Conservation (phyloP, 2,113 vertebrate genomes). For the Macaca nemestrina region DNA sequence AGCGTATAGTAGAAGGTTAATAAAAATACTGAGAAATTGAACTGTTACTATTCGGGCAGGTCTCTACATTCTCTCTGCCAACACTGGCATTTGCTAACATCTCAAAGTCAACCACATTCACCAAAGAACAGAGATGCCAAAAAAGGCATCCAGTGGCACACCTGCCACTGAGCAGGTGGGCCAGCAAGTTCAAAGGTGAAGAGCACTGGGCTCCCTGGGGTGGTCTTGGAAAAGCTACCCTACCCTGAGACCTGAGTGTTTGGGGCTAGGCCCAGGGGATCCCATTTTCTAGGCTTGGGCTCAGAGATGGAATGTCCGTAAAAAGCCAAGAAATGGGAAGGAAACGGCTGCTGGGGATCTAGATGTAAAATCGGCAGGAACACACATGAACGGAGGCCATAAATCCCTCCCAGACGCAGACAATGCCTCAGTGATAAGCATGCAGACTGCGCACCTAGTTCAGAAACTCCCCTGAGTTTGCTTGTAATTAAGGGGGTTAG, state of each 20-base stretch:
- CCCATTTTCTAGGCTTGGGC: background rate
- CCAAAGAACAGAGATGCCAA: background rate
- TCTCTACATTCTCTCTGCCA: background rate
- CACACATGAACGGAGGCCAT: conserved; percentile 35
- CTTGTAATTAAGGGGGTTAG: conserved; percentile 83
- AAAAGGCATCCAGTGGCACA: background rate
- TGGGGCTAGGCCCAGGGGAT: background rate
- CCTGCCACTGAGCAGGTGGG: background rate
- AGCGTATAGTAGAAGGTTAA: background rate
- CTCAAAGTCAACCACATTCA: conserved; percentile 7
- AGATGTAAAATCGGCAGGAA: conserved; percentile 50
- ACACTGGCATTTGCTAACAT: background rate
- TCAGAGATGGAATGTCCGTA: conserved; percentile 1
- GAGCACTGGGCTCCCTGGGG: background rate
- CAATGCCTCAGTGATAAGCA: conserved; percentile 68
- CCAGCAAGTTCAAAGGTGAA: background rate
- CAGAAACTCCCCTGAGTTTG: conserved; percentile 84
- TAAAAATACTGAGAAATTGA: background rate
- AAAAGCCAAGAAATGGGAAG: conserved; percentile 31
- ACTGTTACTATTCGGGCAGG: background rate
- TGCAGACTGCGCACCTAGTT: conserved; percentile 79
- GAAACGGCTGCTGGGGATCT: conserved; percentile 30
- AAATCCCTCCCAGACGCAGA: conserved; percentile 66
- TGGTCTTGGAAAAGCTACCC: background rate
- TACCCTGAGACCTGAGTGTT: background rate